Base-by-base conservation (phyloP, 2,797 vertebrate species). In the Otolemur crassicaudatus region DNA sequence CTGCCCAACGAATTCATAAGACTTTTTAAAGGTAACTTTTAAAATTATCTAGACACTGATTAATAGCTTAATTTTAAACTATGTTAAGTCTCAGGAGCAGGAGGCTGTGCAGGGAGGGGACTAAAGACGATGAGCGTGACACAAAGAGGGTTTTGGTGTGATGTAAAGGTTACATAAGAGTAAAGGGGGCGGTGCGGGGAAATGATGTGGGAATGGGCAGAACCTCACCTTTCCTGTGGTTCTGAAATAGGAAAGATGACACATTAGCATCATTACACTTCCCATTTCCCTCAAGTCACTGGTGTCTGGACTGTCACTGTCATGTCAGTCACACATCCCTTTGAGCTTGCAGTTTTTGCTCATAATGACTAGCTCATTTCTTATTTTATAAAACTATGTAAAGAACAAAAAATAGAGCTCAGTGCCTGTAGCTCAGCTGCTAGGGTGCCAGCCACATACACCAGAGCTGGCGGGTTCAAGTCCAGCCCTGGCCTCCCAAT, bases 161-260 rank as follows among this genome's bases (percentile, higher is more conserved):
- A 7, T 1, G 1, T 6, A 61, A 89, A 43, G 29, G 6, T 82
- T 60, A 70, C 60, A 4, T 7, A 67, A 80, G 25, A 43, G 31
- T 22, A 58, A 75, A 43, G 20, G 40, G 5, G 67, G 34, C 3
- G 20, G 11, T 25, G 31, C 4, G 17, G 14, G 17, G 40, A 72
- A 94, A 46, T 31, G 56, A 61, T n/a, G 25, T 46, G 23, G 25
- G 17, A 43, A 84, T 11, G 81, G 79, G 60, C 40, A 87, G 37
- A 91, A 2, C 58, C 37, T 61, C 83, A 86, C 43, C 37, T 89
- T 95, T 76, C 92, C 79, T 73, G 77, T 83, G 87, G 29, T 83
- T 96, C 72, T 58, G 90, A 94, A 95, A 95, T 94, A 92, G 96
- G 96, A 97, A 97, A 63, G 43, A 76, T 91, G 95, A 94, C 49